Conservation (phyloP, 1,140 invertebrate species). For the Adelges cooleyi region DNA sequence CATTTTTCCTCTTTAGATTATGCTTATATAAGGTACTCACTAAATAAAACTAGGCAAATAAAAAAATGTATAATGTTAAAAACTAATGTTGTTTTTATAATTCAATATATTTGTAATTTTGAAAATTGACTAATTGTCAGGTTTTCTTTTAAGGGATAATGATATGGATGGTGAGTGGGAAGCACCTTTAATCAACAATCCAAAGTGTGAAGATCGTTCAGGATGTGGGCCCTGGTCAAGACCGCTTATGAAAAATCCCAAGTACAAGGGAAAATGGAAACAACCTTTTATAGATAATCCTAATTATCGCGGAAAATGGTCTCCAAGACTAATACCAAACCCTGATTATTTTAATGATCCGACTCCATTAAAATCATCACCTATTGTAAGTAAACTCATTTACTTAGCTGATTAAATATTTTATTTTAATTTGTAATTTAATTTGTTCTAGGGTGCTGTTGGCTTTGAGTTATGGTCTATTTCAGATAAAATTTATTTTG, state of each 20-base stretch:
- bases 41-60: too few species aligned
- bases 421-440: neutral
- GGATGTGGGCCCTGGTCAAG: constrained; percentile 89
- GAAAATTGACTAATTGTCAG: too few species aligned
- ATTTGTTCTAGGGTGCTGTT: constrained; percentile 58
- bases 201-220: constrained; percentile 64
- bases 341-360: constrained; percentile 88
- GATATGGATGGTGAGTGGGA: constrained; percentile 99
- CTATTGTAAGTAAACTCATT: constrained; percentile 66
- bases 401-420: neutral
- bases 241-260: constrained; percentile 77
- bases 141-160: constrained; percentile 60
- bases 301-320: constrained; percentile 89
- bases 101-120: too few species aligned
- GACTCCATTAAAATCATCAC: constrained; percentile 78
- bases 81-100: too few species aligned
- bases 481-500: constrained; percentile 85
- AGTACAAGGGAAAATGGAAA: constrained; percentile 86
- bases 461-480: constrained; percentile 98
- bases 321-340: constrained; percentile 73
- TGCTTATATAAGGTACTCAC: too few species aligned
- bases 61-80: too few species aligned
- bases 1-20: too few species aligned
- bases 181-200: constrained; percentile 83
- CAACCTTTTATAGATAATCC: constrained; percentile 85